Conservation (phyloP, 2,888 invertebrate genomes). For the Rutpela maculata region DNA sequence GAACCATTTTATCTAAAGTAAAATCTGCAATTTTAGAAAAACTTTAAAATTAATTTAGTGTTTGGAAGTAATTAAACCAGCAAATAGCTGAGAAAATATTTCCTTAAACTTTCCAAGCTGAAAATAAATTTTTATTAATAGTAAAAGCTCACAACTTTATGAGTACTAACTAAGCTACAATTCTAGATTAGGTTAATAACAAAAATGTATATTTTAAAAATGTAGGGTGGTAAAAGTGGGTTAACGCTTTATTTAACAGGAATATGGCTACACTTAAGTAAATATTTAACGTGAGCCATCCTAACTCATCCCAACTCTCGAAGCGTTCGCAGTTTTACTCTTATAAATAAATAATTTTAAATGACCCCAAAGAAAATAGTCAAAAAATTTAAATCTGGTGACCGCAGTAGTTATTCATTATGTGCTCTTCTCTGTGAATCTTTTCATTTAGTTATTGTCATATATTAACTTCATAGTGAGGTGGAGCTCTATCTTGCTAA, state of each 20-base stretch:
- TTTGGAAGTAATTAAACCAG: background rate
- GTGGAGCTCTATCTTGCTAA: too few relatives aligned
- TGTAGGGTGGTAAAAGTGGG: background rate
- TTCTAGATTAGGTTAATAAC: background rate
- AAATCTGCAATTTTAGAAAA: background rate
- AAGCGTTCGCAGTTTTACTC: too few relatives aligned
- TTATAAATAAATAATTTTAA: too few relatives aligned
- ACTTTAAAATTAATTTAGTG: constrained; percentile 8
- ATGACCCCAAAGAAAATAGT: too few relatives aligned
- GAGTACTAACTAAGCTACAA: background rate
- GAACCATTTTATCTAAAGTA: background rate
- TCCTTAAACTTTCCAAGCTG: background rate
- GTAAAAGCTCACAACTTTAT: background rate
- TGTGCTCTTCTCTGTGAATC: too few relatives aligned
- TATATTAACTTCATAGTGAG: too few relatives aligned
- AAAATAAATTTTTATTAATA: background rate
- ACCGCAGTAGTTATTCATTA: too few relatives aligned
- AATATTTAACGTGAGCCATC: too few relatives aligned
- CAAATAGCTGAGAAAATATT: background rate
- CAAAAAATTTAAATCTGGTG: too few relatives aligned
- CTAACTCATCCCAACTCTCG: too few relatives aligned
- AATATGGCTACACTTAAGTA: too few relatives aligned
- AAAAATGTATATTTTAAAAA: background rate
- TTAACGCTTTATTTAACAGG: background rate
- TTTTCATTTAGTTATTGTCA: too few relatives aligned